Base-by-base conservation (phyloP, 1,140 invertebrate species). In the Zaprionus africanus region DNA sequence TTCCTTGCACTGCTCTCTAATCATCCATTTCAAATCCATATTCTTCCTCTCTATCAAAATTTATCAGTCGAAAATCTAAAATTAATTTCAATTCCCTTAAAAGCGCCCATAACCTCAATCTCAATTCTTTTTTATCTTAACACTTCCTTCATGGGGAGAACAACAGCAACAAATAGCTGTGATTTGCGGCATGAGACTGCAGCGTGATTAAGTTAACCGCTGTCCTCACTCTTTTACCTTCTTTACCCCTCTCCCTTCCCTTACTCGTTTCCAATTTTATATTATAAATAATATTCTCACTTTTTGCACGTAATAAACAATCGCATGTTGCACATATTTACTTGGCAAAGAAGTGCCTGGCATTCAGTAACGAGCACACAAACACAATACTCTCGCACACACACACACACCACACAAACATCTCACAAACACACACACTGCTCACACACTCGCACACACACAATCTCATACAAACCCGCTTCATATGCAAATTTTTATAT, bases 401-500 rank as follows among this genome's bases (percentile, higher is more conserved):
- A 41, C 19, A 13, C 53, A 28, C 6, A 41, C n/a, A 22, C 17
- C 53, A 51, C 22, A 31, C 17, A 60, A 24, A 54, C 36, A 19
- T 43, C 11, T 54, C 31, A 54, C 43, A 19, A 43, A 64, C 38
- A 53, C 46, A 41, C 38, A 15, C n/a, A n/a, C n/a, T n/a, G n/a
- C n/a, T n/a, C n/a, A n/a, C n/a, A n/a, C n/a, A n/a, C n/a, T 17
- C 12, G 1, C 49, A 56, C n/a, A 24, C 31, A 46, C 34, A 54
- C 41, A 54, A 34, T 13, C 43, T 51, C 38, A 49, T 15, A 41
- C 17, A 13, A 28, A 66, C 19, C 12, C 51, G 53, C 78, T 87
- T 63, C 80, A 78, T 87, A 90, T 90, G 86, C 87, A 90, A 91
- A 90, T 90, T 79, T 77, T 75, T 83, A 81, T 91, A 90, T 87